Base-by-base conservation (phyloP, 2,113 vertebrate species). In the Cinclus mexicanus region DNA sequence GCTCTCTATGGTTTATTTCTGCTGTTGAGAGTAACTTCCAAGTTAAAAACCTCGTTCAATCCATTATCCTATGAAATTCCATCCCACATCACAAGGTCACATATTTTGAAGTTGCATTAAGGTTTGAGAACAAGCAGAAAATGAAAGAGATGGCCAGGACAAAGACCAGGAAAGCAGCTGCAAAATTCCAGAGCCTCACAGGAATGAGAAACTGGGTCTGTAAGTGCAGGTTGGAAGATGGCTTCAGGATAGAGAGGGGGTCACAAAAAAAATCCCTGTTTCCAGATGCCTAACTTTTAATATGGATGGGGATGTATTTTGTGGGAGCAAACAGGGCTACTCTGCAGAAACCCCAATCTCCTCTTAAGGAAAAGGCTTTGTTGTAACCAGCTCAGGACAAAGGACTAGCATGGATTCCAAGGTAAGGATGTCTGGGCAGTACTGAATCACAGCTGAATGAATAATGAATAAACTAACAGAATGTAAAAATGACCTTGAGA, bases 1-100 rank as follows among this genome's bases (percentile, higher is more conserved):
- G 26, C 25, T 35, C 29, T 70, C 33, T 52, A 12, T 28, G 18
- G 35, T 35, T 83, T 75, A 71, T 63, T 95, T 92, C 83, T 92
- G 72, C 50, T 55, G n/a, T 39, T 90, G 37, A 86, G 39, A 92
- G 59, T 85, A 92, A 35, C 3, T 68, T 79, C n/a, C 37, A 80
- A 69, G 44, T 26, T 76, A 79, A 94, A 44, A 79, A n/a, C 61
- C 21, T 88, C 17, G 41, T 63, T 79, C 53, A 85, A 71, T 82
- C 78, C 78, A 69, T 96, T 94, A 70, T 74, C 49, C 78, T 60
- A 64, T 56, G 72, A 92, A 92, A 96, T 95, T 89, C 56, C 76
- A 87, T 55, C 49, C 44, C 49, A 52, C 31, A 11, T 55, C 87
- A 69, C 50, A 90, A 50, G 33, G 26, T 31, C 25, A 74, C 41